Base-by-base conservation (phyloP, 2,888 invertebrate species). In the Sabatieria punctata region DNA sequence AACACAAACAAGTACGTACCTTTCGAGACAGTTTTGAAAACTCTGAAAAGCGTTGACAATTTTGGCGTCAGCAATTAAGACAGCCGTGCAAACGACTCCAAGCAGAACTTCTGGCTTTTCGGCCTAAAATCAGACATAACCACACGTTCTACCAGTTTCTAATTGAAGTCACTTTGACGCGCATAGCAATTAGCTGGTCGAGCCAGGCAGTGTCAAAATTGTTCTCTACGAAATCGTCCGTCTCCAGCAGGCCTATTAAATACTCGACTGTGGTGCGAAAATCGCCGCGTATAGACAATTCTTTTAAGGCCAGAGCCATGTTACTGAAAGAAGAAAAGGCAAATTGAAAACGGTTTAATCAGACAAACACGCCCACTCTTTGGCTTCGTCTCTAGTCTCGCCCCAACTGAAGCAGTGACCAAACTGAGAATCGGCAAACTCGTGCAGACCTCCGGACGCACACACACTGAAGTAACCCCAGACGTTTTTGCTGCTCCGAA, bases 391-490 rank as follows among this genome's bases (percentile, higher is more conserved):
- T 49, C 97, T 75, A 59, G 89, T 88, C 71, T 95, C 93, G 23
- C 97, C 97, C 88, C 93, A 93, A 0, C 93, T 91, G 73, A 97
- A 99, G 68, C 95, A 91, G 69, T 97, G 97, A 0, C 97, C 97
- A 66, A 99, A 99, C 71, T 97, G 97, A 0, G 95, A 95, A 68
- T 99, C 97, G 0, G 97, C 97, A 67, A 89, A 99, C 71, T 99
- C 97, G 70, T 99, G 97, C 13, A 99, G 75, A 0, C 95, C 95
- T 1, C 97, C 95, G 0, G 89, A 85, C 0, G 93, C 93, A 0
- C 86, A 85, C 48, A 99, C 95, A 59, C 91, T 93, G 74, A 97
- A 97, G 70, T 99, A 99, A 1, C 95, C 97, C 97, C 97, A 99
- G 2, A 95, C 95, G 68, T 99, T 93, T 72, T 95, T 93, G 46